Base-by-base conservation (phyloP, 2,797 vertebrate species). In the Melanotaenia parkinsoni region DNA sequence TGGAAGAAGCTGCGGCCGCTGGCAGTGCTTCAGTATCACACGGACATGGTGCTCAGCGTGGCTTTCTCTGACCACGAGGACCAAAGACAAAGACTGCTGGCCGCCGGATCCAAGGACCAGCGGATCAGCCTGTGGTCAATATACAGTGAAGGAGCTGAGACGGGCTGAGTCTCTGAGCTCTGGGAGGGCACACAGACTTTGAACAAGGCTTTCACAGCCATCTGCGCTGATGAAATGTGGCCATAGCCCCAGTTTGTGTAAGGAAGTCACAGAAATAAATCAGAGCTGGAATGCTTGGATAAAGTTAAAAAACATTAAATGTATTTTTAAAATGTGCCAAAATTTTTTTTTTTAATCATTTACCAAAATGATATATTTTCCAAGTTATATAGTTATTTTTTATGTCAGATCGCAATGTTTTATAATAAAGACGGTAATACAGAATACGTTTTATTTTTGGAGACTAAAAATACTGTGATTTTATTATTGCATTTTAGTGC, bases 61-160 rank as follows among this genome's bases (percentile, higher is more conserved):
- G 93, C 96, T 81, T 99, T 99, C 78, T 96, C 97, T 0, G 83
- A 96, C 54, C 92, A 96, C 65, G 88, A 69, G 47, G 91, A 77
- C 58, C 86, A 94, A 66, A 68, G 30, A 0, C 85, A 94, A 54
- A 93, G 93, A 37, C 92, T 98, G 74, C 83, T 99, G 87, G 98
- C 97, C 2, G 95, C 96, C 0, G 97, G 96, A 69, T 98, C 98
- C 28, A 96, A 94, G 72, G 98, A 99, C 87, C 95, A 96, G 74
- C 95, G 96, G 76, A 96, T 99, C 89, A 99, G 96, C 67, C 26
- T 98, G 85, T 99, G 98, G 98, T 97, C 97, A 0, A 87, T 98
- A 81, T 98, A 96, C 83, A 93, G 89, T 0, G 66, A 96, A 58
- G 88, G 72, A 60, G 1, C 69, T 1, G 72, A 80, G 57, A 79